phyloP scores from a whole-genome alignment of 2,888 invertebrate species.

The Metallyticus violacea region DNA sequence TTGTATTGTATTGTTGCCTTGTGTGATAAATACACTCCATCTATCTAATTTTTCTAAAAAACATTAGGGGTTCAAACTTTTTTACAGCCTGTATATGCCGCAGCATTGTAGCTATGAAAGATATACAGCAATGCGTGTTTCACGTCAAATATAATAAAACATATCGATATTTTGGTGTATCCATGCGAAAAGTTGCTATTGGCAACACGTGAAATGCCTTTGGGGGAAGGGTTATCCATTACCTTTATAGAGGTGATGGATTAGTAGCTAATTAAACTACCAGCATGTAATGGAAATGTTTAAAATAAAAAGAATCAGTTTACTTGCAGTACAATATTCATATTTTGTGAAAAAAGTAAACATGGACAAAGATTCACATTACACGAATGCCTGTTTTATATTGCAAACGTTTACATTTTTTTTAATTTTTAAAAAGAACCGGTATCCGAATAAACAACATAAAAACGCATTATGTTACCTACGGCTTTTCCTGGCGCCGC shows the following conservation, averaged over 20 bases:
- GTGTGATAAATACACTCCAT: no score
- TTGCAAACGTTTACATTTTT: no score
- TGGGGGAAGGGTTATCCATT: neutral
- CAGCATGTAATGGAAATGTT: neutral
- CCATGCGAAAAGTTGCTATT: neutral
- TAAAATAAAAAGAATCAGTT: neutral
- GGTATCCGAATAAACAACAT: no score
- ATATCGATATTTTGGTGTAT: neutral
- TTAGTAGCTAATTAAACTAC: neutral
- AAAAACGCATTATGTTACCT: no score
- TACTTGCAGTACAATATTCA: neutral
- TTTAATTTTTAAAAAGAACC: no score
- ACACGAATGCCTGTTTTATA: neutral
- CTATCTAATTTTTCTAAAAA: no score
- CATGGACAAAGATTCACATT: neutral
- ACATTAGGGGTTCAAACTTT: no score
- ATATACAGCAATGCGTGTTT: neutral
- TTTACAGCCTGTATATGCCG: no score
- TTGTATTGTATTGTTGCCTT: no score
- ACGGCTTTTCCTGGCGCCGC: no score
- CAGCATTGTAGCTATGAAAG: no score
- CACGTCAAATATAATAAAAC: neutral
- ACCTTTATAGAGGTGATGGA: neutral
- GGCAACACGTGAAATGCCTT: neutral
- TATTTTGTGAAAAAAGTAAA: neutral